Evolutionary conservation across 2,888 invertebrate species (phyloP).

Genomic region (Chouioia cunea): DNA sequence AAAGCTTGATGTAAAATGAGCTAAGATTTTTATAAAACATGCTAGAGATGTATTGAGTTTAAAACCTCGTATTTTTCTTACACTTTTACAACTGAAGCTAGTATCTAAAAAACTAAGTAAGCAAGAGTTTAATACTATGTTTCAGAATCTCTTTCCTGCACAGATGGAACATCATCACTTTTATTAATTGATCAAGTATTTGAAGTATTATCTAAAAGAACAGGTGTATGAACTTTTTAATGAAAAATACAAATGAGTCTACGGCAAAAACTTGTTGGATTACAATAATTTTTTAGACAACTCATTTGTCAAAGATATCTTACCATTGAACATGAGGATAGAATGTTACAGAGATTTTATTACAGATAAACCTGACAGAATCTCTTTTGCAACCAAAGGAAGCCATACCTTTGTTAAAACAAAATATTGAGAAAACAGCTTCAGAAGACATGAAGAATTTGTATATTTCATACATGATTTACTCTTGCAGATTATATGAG

Average conservation of each 20-base stretch:
- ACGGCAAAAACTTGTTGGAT: background rate
- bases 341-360: too few relatives aligned
- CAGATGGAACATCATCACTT: conserved; percentile 25
- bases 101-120: too few relatives aligned
- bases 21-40: too few relatives aligned
- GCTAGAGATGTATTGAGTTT: too few relatives aligned
- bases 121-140: too few relatives aligned
- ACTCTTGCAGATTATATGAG: conserved; percentile 59
- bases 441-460: conserved; percentile 43
- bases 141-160: too few relatives aligned
- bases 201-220: conserved; percentile 51
- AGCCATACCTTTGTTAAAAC: conserved; percentile 52
- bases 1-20: too few relatives aligned
- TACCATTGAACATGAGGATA: conserved; percentile 50
- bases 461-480: conserved; percentile 53
- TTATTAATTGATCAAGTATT: conserved; percentile 23
- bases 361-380: too few relatives aligned
- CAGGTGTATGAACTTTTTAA: conserved; percentile 49
- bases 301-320: conserved; percentile 45
- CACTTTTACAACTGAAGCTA: too few relatives aligned
- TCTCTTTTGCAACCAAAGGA: conserved; percentile 53
- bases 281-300: conserved; percentile 47
- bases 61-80: too few relatives aligned
- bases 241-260: background rate
- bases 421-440: conserved; percentile 50